These are phyloP conservation scores for Poecilus cupreus DNA, from an alignment of 2,888 invertebrate genomes.

Conservation along the genomic window DNA sequence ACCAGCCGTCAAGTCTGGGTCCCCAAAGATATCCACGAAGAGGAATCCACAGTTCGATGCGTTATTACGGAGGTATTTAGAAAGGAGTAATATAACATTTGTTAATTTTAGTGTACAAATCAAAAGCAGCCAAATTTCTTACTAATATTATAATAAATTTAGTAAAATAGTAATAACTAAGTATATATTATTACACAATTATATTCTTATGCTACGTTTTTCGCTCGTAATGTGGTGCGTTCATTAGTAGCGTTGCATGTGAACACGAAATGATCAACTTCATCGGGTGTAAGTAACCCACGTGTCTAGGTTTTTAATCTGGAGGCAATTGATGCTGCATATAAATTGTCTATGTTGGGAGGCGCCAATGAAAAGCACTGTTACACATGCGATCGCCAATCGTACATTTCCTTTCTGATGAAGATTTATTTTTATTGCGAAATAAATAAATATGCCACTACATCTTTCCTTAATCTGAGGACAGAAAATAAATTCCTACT, in stretches of 20 bases:
- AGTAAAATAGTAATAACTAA: no score
- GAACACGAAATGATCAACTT: slow-evolving; percentile 25
- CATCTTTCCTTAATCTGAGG: not conserved
- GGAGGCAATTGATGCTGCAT: slow-evolving; percentile 27
- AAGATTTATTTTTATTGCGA: slow-evolving; percentile 15
- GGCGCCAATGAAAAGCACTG: slow-evolving; percentile 12
- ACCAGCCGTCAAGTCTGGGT: no score
- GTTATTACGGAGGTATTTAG: no score
- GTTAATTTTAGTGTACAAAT: no score
- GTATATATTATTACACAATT: no score
- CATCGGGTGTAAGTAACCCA: not conserved
- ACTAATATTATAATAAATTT: no score
- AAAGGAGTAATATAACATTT: no score
- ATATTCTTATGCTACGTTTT: no score
- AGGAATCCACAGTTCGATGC: no score
- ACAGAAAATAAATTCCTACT: no score
- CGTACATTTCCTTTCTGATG: not conserved
- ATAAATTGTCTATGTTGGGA: slow-evolving; percentile 17
- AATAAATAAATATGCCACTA: not conserved
- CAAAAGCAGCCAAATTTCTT: no score
- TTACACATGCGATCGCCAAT: slow-evolving; percentile 36
- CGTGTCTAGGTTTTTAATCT: slow-evolving; percentile 27
- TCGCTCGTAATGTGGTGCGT: not conserved
- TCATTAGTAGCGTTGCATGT: slow-evolving; percentile 24
- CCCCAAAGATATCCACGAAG: no score